Percentiles rank a stretch among this genome's conserved stretches.
These are phyloP conservation scores for Scaptomyza hsui DNA, from an alignment of 1,140 invertebrate genomes.

Conservation along the genomic window DNA sequence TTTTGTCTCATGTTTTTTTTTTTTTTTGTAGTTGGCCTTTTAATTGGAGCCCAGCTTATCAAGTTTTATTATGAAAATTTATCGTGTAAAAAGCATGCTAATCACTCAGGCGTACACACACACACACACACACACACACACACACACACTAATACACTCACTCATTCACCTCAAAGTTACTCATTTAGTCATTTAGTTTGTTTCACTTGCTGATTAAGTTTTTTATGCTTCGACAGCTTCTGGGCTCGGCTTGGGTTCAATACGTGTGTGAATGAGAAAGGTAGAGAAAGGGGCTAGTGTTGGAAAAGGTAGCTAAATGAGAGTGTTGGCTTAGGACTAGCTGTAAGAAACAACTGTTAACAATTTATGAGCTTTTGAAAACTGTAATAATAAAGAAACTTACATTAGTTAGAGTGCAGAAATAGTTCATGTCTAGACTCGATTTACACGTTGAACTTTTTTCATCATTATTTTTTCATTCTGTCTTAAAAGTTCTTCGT, in stretches of 20 bases:
- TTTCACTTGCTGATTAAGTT: conserved; percentile 55
- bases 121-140: conserved; percentile 10
- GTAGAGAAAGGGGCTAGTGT: background rate
- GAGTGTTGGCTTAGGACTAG: background rate
- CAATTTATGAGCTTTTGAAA: too few relatives aligned
- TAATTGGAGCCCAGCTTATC: conserved; percentile 46
- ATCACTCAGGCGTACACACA: conserved; percentile 39
- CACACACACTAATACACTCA: too few relatives aligned
- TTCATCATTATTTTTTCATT: too few relatives aligned
- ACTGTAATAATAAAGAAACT: too few relatives aligned
- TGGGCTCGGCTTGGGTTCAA: conserved; percentile 29
- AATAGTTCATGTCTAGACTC: background rate
- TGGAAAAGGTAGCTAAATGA: background rate
- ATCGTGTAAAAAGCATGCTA: conserved; percentile 40
- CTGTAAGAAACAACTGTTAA: background rate
- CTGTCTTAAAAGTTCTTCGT: too few relatives aligned
- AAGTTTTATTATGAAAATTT: conserved; percentile 47
- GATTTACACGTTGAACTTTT: too few relatives aligned
- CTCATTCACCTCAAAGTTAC: conserved; percentile 18
- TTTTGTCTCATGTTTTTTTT: conserved; percentile 32
- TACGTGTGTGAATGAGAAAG: background rate
- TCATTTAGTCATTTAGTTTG: conserved; percentile 48
- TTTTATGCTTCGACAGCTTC: conserved; percentile 71
- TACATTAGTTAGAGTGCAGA: too few relatives aligned
- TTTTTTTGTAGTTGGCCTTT: conserved; percentile 43